Evolutionary conservation across 2,797 vertebrate species (phyloP).

Genomic region (Argya squamiceps): DNA sequence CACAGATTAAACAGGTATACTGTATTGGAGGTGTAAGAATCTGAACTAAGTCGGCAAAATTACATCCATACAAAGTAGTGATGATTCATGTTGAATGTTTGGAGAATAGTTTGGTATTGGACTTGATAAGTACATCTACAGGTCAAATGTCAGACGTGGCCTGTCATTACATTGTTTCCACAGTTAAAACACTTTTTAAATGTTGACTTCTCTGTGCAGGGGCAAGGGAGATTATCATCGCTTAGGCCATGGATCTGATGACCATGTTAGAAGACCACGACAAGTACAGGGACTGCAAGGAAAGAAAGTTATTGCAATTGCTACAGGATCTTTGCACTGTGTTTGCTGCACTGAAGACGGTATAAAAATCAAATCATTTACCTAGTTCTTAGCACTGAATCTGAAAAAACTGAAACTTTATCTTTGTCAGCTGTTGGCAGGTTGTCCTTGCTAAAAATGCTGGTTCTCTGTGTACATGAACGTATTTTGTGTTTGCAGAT

Average conservation of each 20-base stretch:
- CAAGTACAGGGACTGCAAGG: conserved; percentile 98
- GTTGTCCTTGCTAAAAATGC: background rate
- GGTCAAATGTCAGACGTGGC: background rate
- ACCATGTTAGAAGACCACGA: conserved; percentile 93
- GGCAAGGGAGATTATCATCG: conserved; percentile 98
- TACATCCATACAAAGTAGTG: accelerated
- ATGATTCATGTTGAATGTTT: background rate
- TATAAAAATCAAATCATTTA: conserved; percentile 61
- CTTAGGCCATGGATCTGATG: conserved; percentile 95
- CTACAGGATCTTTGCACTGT: conserved; percentile 96
- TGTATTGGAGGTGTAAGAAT: background rate
- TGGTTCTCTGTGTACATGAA: background rate
- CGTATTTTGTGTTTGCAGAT: background rate
- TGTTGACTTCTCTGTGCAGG: conserved; percentile 75
- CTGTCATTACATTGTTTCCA: background rate
- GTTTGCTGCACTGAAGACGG: conserved; percentile 99
- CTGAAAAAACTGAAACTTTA: background rate
- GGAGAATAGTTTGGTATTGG: background rate
- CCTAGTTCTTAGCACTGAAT: background rate
- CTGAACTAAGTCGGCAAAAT: background rate
- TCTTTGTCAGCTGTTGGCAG: background rate
- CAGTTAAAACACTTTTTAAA: background rate
- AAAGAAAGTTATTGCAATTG: conserved; percentile 99
- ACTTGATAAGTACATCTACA: background rate
- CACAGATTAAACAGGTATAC: background rate